Percentiles rank a stretch among this genome's conserved stretches.
phyloP scores from a whole-genome alignment of 1,140 invertebrate species.

The Lerema accius region DNA sequence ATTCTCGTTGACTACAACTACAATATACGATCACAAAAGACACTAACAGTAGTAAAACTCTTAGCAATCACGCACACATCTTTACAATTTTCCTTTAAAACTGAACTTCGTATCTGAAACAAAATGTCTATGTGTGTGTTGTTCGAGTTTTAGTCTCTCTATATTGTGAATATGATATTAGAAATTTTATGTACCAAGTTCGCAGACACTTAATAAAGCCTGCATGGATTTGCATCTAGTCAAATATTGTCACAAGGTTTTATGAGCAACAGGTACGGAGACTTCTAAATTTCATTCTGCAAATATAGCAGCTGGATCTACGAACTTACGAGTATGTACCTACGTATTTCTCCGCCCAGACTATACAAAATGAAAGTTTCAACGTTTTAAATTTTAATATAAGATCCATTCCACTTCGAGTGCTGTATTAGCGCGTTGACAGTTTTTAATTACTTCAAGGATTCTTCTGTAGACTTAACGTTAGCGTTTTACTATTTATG shows the following conservation, averaged over 20 bases:
- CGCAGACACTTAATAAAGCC: slow-evolving; percentile 44
- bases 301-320: slow-evolving; percentile 27
- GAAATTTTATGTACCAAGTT: slow-evolving; percentile 26
- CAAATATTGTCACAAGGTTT: slow-evolving; percentile 46
- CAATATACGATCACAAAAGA: no score
- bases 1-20: no score
- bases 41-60: no score
- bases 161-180: no score
- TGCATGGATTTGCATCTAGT: slow-evolving; percentile 40
- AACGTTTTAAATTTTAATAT: slow-evolving; percentile 18
- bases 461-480: slow-evolving; percentile 40
- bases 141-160: no score
- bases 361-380: slow-evolving; percentile 4
- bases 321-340: no score
- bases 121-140: no score
- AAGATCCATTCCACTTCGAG: slow-evolving; percentile 1
- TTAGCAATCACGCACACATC: no score
- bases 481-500: slow-evolving; percentile 50
- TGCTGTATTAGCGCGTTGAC: background rate
- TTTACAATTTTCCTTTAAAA: no score
- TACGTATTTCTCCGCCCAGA: slow-evolving; percentile 9
- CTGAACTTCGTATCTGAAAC: no score
- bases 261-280: slow-evolving; percentile 31
- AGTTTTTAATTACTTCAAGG: slow-evolving; percentile 51
- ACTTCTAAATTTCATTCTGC: slow-evolving; percentile 26